phyloP scores from a whole-genome alignment of 2,888 invertebrate genomes.

The Callosobruchus maculatus region DNA sequence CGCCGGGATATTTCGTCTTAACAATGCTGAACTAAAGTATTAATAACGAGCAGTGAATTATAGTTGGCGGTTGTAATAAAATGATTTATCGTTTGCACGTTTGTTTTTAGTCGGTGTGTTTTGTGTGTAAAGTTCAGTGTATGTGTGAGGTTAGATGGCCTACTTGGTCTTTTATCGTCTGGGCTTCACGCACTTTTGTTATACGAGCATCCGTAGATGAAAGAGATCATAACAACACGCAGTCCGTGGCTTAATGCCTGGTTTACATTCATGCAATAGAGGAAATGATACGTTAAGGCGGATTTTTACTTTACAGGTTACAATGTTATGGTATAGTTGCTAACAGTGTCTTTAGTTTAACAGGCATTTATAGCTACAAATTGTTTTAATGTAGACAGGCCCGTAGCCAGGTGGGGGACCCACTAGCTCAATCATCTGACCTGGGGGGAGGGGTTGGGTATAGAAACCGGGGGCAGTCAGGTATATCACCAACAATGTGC shows the following conservation, averaged over 20 bases:
- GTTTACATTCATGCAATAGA: not conserved
- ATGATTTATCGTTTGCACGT: not conserved
- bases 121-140: not conserved
- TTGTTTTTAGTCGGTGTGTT: not conserved
- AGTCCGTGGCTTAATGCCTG: not conserved
- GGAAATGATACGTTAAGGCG: not conserved
- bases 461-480: no score
- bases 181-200: not conserved
- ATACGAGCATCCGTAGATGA: not conserved
- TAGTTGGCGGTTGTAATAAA: not conserved
- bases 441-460: no score
- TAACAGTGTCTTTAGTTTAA: no score
- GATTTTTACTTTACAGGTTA: no score
- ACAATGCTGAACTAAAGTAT: conserved; percentile 6
- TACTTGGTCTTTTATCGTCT: not conserved
- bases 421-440: no score
- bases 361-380: no score
- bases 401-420: no score
- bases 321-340: no score
- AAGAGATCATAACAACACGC: not conserved
- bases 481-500: no score
- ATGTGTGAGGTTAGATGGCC: not conserved
- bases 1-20: conserved; percentile 1
- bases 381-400: no score
- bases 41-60: conserved; percentile 11